These are phyloP conservation scores for Nesidiocoris tenuis DNA, from an alignment of 2,888 invertebrate genomes.

Conservation along the genomic window DNA sequence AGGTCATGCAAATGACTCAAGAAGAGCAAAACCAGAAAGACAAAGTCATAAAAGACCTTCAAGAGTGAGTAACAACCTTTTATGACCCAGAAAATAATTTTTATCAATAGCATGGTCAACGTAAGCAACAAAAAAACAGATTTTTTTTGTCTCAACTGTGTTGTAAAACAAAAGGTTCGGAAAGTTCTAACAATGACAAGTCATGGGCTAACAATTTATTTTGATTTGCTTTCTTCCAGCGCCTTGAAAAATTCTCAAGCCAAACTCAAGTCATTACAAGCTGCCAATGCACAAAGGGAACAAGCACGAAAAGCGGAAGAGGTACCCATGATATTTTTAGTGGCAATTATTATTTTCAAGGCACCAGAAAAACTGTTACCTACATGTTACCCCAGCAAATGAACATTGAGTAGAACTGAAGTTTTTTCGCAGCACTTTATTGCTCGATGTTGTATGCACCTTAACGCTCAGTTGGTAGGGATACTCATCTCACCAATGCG, in stretches of 20 bases:
- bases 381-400: constrained; percentile 47
- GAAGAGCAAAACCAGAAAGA: constrained; percentile 91
- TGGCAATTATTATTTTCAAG: constrained; percentile 50
- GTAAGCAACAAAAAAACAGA: too few relatives aligned
- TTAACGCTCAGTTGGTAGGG: too few relatives aligned
- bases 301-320: constrained; percentile 52
- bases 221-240: constrained; percentile 67
- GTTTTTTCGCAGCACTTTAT: too few relatives aligned
- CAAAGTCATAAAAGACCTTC: constrained; percentile 86
- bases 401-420: too few relatives aligned
- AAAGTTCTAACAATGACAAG: too few relatives aligned
- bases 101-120: too few relatives aligned
- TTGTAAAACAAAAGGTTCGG: too few relatives aligned
- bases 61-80: constrained; percentile 78
- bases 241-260: constrained; percentile 87
- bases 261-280: constrained; percentile 79
- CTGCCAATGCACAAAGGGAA: constrained; percentile 72
- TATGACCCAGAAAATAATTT: too few relatives aligned
- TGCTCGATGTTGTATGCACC: too few relatives aligned
- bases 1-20: constrained; percentile 89
- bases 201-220: too few relatives aligned
- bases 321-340: constrained; percentile 47
- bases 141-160: too few relatives aligned
- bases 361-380: too few relatives aligned
- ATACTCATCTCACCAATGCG: constrained; percentile 32